Conservation (phyloP, 2,888 invertebrate species). For the Lamellibrachia columna region DNA sequence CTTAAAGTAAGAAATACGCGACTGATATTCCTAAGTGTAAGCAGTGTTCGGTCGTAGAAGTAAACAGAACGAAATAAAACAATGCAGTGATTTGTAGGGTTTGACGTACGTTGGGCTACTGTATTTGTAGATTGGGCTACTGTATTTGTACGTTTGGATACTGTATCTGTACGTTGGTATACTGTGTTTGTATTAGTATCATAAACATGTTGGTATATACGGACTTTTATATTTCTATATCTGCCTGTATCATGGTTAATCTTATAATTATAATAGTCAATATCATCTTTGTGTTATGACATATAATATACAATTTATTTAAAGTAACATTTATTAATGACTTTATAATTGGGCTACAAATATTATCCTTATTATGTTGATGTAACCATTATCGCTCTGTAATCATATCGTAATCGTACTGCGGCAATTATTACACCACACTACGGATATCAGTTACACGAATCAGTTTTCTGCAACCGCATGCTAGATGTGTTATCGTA, state of each 20-base stretch:
- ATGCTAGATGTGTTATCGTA: neutral
- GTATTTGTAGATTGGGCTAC: too few species aligned
- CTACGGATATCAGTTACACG: neutral
- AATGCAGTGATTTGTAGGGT: neutral
- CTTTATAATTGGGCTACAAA: neutral
- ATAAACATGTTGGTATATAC: neutral
- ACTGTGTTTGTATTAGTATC: neutral
- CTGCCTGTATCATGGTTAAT: neutral
- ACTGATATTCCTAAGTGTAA: neutral
- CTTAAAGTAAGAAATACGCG: neutral
- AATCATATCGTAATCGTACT: neutral
- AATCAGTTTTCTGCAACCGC: neutral
- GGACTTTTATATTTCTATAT: neutral
- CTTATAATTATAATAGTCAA: neutral
- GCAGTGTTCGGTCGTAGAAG: neutral
- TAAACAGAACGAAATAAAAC: neutral
- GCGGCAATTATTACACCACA: neutral
- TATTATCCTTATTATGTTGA: neutral
- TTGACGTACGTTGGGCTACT: neutral
- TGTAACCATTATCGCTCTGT: neutral
- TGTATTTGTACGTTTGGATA: too few species aligned
- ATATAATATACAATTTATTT: neutral
- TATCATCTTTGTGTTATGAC: neutral
- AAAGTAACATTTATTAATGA: neutral
- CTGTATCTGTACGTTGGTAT: neutral